Base-by-base conservation (phyloP, 2,888 invertebrate genomes). In the Hirtodrosophila alboralis region DNA sequence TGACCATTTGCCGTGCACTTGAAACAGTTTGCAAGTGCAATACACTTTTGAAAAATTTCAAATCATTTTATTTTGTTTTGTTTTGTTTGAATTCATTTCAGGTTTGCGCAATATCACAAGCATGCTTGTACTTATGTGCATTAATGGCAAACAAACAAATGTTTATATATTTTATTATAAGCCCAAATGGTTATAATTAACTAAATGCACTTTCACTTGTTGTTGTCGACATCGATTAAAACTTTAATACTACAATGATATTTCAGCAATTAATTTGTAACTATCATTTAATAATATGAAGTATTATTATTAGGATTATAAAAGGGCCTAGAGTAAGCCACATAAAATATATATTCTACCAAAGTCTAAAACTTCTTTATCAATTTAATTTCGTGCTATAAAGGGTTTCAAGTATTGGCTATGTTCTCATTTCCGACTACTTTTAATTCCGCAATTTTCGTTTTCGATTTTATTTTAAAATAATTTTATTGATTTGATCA, bases 181-280 rank as follows among this genome's bases (percentile, higher is more conserved):
- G 27, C 49, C 43, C 26, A 67, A 61, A 53, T 47, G 16, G 64
- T 77, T 81, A 77, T 75, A 57, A 68, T 75, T 78, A 77, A 37
- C 18, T 7, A 16, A 2, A 52, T 51, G 43, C 68, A 83, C 78
- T 78, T 78, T 78, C 78, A 83, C 78, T 76, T 79, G 76, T 74
- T 83, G 78, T 8, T 38, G 26, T 31, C 27, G 16, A 52, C 12
- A 26, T 26, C 13, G 21, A 13, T 44, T 23, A 27, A 23, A 4
- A 5, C 2, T 28, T 18, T n/a, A 3, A 7, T 10, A 21, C 2
- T 30, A 34, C 23, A 33, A 21, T 43, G 18, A n/a, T 12, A 43
- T 18, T 18, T 18, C 18, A n/a, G n/a, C n/a, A n/a, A n/a, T n/a
- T n/a, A n/a, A n/a, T n/a, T n/a, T n/a, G n/a, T n/a, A n/a, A n/a